Evolutionary conservation across 2,113 vertebrate genomes (phyloP), one percentile per base, ranked within the genome.

Genomic region (Cebidichthys violaceus): DNA sequence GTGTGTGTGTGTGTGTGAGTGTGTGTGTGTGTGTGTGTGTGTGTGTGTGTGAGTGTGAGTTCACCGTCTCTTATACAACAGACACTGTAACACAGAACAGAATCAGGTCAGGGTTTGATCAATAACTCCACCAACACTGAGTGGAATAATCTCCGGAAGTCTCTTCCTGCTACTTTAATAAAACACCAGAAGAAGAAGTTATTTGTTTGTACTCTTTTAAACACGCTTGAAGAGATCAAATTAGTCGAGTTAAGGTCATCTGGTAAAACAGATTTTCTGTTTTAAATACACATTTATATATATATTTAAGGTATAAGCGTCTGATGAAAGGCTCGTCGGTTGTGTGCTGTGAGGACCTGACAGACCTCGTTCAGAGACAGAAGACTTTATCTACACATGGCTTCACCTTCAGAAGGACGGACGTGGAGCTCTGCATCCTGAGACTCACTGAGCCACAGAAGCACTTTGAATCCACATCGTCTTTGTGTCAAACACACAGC

Each of bases 11-110:
- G 17, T 66, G 52, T 29, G 22, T 57, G n/a, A 4, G 50, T 69
- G 79, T 60, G 71, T 57, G 20, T 37, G 29, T 65, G 52, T 27
- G 22, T 57, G n/a, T 11, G 50, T 69, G 79, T 60, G 71, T 57
- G 18, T 66, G 54, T 29, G n/a, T 59, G n/a, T 13, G 50, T 70
- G 80, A 54, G 72, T 59, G 22, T 33, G 35, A 27, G 29, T 60
- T 60, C 27, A 29, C 15, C 7, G 29, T 18, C 57, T 31, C 68
- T 89, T 87, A 78, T 61, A 77, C 77, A 77, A 86, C 84, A 82
- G 52, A 37, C 52, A 17, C 15, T 31, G 4, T 54, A 17, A 24
- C 3, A 24, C 3, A 54, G 70, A 62, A 55, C 43, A 57, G 62
- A 73, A 67, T 71, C 27, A 14, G 69, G 75, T 64, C 72, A 54